Conservation (phyloP, 2,797 vertebrate genomes). For the Tragelaphus eurycerus region DNA sequence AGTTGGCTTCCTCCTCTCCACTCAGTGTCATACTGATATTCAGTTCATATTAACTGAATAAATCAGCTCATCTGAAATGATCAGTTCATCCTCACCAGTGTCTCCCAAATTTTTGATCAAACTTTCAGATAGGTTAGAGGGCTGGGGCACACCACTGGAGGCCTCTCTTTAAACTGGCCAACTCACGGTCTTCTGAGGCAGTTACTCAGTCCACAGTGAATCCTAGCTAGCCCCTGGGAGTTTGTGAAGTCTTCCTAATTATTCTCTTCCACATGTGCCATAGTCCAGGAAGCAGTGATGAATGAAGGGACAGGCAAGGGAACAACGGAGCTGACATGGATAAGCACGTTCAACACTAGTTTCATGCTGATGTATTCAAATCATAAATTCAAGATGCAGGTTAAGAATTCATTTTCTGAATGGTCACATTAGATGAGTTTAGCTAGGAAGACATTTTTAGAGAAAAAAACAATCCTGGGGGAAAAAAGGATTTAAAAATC, state of each 20-base stretch:
- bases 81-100: neutral
- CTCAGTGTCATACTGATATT: neutral
- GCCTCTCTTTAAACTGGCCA: neutral
- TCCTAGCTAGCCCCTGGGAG: neutral
- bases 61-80: neutral
- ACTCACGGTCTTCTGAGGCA: neutral
- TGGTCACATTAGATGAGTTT: neutral
- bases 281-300: neutral
- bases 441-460: neutral
- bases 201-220: neutral
- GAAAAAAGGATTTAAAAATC: neutral
- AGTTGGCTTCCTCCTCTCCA: neutral
- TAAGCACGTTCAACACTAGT: neutral
- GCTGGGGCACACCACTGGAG: neutral
- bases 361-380: neutral
- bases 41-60: neutral
- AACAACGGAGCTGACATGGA: neutral
- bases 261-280: neutral
- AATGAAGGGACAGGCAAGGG: neutral
- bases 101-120: constrained; percentile 33
- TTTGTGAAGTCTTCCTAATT: neutral
- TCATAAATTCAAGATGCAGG: neutral
- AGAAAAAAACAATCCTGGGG: neutral
- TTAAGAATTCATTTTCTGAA: neutral
- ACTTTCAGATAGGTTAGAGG: neutral